A percentile compares a stretch with the other conserved stretches of the same genome.
These are phyloP conservation scores for Charadrius vociferus DNA, from an alignment of 2,113 vertebrate species.

Conservation along the genomic window DNA sequence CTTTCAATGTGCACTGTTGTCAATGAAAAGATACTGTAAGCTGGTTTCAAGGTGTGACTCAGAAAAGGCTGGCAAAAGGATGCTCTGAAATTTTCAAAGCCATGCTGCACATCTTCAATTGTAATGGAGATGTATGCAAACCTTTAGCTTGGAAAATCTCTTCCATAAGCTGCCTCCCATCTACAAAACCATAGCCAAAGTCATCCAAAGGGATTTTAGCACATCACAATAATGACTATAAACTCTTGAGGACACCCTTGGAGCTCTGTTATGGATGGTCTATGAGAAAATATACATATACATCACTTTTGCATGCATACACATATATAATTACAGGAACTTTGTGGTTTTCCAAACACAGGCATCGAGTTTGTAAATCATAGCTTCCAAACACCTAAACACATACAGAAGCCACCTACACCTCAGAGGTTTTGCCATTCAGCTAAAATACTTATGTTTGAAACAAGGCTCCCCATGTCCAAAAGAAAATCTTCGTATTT, in stretches of 20 bases:
- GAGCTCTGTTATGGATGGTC: not conserved
- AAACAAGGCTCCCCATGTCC: not conserved
- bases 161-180: not conserved
- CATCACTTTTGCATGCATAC: not conserved
- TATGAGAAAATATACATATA: not conserved
- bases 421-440: not conserved
- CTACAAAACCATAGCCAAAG: not conserved
- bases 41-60: constrained; percentile 53
- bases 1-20: constrained; percentile 44
- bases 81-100: constrained; percentile 1
- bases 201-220: not conserved
- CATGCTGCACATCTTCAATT: not conserved
- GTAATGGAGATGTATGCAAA: not conserved
- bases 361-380: not conserved
- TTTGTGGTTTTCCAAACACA: not conserved
- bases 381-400: not conserved
- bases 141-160: not conserved
- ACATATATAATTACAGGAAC: not conserved
- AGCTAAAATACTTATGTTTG: not conserved
- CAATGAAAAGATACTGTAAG: constrained; percentile 39
- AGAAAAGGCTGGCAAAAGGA: constrained; percentile 14
- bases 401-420: not conserved
- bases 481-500: not conserved
- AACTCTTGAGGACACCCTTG: not conserved
- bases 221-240: not conserved